phyloP scores from a whole-genome alignment of 1,140 invertebrate genomes.

The Idris sp. region DNA sequence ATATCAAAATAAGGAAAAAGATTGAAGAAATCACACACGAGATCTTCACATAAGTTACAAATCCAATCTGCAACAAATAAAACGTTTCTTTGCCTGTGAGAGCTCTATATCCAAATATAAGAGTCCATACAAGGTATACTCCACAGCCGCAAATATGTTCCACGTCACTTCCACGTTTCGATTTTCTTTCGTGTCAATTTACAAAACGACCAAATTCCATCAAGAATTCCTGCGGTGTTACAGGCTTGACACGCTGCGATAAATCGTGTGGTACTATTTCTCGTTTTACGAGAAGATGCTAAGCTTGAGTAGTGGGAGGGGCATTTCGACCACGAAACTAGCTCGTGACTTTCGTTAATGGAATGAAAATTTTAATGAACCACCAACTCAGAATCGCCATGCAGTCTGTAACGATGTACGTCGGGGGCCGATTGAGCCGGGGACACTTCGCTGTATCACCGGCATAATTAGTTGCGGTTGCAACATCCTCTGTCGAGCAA shows the following conservation, averaged over 20 bases:
- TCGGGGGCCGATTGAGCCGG: constrained; percentile 38
- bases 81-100: constrained; percentile 19
- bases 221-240: constrained; percentile 45
- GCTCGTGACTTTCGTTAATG: constrained; percentile 61
- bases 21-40: constrained; percentile 10
- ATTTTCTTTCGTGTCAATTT: constrained; percentile 57
- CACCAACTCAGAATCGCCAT: constrained; percentile 14
- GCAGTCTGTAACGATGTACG: constrained; percentile 31
- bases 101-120: constrained; percentile 28
- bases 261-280: constrained; percentile 57
- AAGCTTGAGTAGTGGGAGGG: constrained; percentile 32
- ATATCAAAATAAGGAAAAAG: constrained; percentile 2
- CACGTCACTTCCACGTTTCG: constrained; percentile 59
- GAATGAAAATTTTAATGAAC: constrained; percentile 60
- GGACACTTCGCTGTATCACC: constrained; percentile 25
- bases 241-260: constrained; percentile 49
- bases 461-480: constrained; percentile 26
- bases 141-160: constrained; percentile 41
- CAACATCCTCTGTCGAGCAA: constrained; percentile 11
- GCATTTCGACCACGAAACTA: constrained; percentile 49
- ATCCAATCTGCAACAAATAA: constrained; percentile 30
- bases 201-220: constrained; percentile 60
- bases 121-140: constrained; percentile 45
- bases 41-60: constrained; percentile 28
- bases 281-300: constrained; percentile 55